Evolutionary conservation across 2,888 invertebrate species (phyloP), one percentile per base, ranked within the genome.

Genomic region (Sepiola atlantica): DNA sequence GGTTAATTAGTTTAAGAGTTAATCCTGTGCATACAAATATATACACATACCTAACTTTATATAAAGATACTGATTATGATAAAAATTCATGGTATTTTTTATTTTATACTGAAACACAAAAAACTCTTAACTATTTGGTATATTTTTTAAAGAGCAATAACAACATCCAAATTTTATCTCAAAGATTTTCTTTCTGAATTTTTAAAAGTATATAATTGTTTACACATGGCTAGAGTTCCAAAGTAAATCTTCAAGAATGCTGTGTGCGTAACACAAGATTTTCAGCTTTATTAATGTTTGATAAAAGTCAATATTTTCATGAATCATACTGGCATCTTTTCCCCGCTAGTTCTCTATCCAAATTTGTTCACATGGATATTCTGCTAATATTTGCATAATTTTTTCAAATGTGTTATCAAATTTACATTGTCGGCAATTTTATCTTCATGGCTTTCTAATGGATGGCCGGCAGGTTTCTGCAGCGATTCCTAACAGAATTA

Each of bases 241-340:
- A 28, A 77, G n/a, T 28, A 77, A 77, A 57, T 57, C 57, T 57
- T 57, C 24, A 57, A 57, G 57, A 24, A 57, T 57, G 20, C 21
- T 55, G 21, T 21, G 57, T 57, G 20, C 28, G n/a, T 77, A 28
- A 77, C 2, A n/a, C n/a, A 24, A 77, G 77, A 77, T 28, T 77
- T 28, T 28, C 77, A 77, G 77, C 77, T 77, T 77, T n/a, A 77
- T 77, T 77, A n/a, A 28, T 77, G 77, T 77, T 77, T 77, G 24
- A 77, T 77, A 77, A 77, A 77, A 77, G 61, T 28, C 61, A 77
- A 77, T 77, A 28, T 77, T 77, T 77, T 77, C 77, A 77, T 77
- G 28, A 28, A 77, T 77, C 12, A 28, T 77, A 14, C 28, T 28
- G n/a, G n/a, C 8, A 28, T 77, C 77, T 77, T 77, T 77, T 24